Percentiles rank a stretch among this genome's conserved stretches.
Evolutionary conservation across 1,140 invertebrate genomes (phyloP).

Genomic region (Drosophila kanapiae): DNA sequence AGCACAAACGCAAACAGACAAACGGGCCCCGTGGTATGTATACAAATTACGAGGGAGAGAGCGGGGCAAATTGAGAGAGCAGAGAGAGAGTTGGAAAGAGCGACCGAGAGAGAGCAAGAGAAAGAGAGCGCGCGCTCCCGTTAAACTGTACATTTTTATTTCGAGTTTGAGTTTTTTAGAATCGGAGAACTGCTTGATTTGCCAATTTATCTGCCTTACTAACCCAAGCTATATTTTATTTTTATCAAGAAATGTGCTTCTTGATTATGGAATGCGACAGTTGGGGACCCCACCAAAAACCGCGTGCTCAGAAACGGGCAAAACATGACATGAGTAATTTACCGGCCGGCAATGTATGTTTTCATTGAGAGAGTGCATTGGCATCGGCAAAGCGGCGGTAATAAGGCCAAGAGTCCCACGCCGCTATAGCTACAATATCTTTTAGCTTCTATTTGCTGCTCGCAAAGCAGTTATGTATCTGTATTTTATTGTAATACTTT

Average conservation of each 20-base stretch:
- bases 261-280: conserved; percentile 56
- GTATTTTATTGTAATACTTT: conserved; percentile 14
- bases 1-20: conserved; percentile 62
- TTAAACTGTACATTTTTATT: conserved; percentile 81
- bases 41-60: conserved; percentile 57
- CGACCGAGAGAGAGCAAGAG: background rate
- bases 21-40: conserved; percentile 38
- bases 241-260: conserved; percentile 65
- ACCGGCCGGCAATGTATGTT: conserved; percentile 75
- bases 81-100: background rate
- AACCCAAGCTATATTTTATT: conserved; percentile 48
- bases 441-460: conserved; percentile 15
- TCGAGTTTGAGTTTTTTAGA: conserved; percentile 60
- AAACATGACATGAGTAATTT: conserved; percentile 42
- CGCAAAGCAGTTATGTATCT: background rate
- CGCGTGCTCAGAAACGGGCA: conserved; percentile 18
- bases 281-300: conserved; percentile 6
- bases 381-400: conserved; percentile 12
- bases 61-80: conserved; percentile 12
- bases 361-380: conserved; percentile 63
- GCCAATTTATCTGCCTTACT: conserved; percentile 70
- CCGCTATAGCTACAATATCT: conserved; percentile 16
- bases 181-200: conserved; percentile 67
- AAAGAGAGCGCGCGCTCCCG: conserved; percentile 34
- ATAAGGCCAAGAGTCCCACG: conserved; percentile 47